phyloP scores from a whole-genome alignment of 2,113 vertebrate species.

The Vombatus ursinus region DNA sequence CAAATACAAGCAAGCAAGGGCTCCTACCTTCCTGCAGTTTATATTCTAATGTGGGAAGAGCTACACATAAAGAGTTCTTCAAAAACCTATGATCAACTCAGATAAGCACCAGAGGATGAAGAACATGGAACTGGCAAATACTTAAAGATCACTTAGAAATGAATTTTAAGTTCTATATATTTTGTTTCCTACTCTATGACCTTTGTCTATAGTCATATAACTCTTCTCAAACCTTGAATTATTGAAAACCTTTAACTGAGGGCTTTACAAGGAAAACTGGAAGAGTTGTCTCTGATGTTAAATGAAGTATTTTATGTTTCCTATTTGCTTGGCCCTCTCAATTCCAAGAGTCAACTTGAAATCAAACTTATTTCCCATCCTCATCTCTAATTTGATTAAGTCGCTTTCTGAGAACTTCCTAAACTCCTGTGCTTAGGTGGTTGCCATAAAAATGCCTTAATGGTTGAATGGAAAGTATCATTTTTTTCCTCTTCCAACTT shows the following conservation, averaged over 20 bases:
- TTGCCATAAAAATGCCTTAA: not conserved
- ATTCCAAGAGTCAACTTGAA: not conserved
- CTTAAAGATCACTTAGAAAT: not conserved
- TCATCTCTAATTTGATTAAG: not conserved
- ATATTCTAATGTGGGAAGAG: not conserved
- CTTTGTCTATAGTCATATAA: not conserved
- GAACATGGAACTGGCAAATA: not conserved
- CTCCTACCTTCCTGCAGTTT: not conserved
- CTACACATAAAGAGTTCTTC: not conserved
- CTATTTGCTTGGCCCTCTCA: not conserved
- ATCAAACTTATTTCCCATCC: not conserved
- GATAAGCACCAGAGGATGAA: not conserved
- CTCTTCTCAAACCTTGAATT: conserved; percentile 5
- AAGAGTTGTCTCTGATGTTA: not conserved
- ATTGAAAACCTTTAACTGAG: conserved; percentile 6
- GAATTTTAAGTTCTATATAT: not conserved
- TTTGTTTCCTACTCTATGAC: not conserved
- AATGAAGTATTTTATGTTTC: conserved; percentile 18
- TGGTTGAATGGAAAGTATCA: conserved; percentile 28
- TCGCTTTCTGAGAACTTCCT: not conserved
- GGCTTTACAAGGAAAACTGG: not conserved
- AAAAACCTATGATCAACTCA: not conserved
- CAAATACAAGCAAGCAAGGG: not conserved
- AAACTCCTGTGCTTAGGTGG: conserved; percentile 9
- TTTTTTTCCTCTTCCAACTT: conserved; percentile 10